phyloP scores from a whole-genome alignment of 2,888 invertebrate genomes.

The Xestia ashworthii region DNA sequence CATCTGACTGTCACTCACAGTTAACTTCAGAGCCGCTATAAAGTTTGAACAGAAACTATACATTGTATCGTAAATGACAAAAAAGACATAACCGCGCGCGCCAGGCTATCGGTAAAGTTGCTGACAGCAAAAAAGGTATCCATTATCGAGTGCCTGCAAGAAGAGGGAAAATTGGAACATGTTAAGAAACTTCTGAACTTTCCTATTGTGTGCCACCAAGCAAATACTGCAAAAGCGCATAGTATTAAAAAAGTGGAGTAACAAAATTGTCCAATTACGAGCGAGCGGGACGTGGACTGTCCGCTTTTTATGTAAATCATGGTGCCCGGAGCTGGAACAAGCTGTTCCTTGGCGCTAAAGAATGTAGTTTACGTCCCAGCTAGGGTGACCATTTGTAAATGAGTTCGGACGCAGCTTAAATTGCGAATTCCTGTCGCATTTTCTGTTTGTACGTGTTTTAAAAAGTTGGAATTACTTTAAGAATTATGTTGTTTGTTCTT shows the following conservation, averaged over 20 bases:
- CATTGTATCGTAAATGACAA: no score
- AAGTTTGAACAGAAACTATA: no score
- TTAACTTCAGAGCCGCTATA: no score
- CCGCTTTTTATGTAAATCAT: constrained; percentile 66
- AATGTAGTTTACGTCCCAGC: constrained; percentile 60
- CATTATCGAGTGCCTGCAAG: no score
- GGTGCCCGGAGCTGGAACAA: constrained; percentile 54
- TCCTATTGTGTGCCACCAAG: not conserved
- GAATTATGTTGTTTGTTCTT: constrained; percentile 34
- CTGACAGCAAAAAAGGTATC: not conserved
- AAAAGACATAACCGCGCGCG: no score
- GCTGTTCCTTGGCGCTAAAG: constrained; percentile 59
- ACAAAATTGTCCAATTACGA: constrained; percentile 66
- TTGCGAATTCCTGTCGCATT: constrained; percentile 58
- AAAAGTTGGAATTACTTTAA: constrained; percentile 53
- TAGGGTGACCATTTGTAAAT: constrained; percentile 63
- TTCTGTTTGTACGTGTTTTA: constrained; percentile 54
- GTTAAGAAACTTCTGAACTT: not conserved
- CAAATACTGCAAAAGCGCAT: constrained; percentile 59
- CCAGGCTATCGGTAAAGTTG: not conserved
- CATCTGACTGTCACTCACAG: no score
- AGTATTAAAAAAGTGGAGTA: constrained; percentile 61
- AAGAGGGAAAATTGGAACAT: not conserved
- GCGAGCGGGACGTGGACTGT: constrained; percentile 54
- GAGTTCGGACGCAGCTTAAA: constrained; percentile 61